Base-by-base conservation (phyloP, 2,113 vertebrate genomes). In the Morone chrysops region DNA sequence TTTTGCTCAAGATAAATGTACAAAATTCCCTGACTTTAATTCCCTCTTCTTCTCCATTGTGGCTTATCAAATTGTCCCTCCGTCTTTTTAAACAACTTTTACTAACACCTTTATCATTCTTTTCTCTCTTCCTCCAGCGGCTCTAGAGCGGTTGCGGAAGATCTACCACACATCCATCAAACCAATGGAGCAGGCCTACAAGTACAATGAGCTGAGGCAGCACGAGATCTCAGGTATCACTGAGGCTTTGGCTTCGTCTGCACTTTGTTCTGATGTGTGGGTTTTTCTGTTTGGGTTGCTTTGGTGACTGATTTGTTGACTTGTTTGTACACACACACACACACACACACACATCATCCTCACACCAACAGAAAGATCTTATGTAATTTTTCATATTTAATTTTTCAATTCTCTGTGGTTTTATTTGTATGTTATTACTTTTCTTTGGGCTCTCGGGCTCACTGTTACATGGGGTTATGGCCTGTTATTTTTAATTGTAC, bases 121-220 rank as follows among this genome's bases (percentile, higher is more conserved):
- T 50, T 76, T 18, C 31, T 43, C 6, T 81, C 43, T 59, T 22
- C 43, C 57, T 84, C 7, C 89, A 98, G 98, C 84, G 82, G 96
- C 96, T 22, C 75, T 99, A 41, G 96, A 99, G 94, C 94, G 94
- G 80, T 95, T 99, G 81, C 95, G 97, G 67, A 98, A 97, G 93
- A 98, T 99, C 91, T 99, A 99, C 91, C 97, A 99, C 82, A 90
- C 96, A 0, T 96, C 98, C 91, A 99, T 99, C 95, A 98, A 96
- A 91, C 98, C 98, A 40, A 94, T 99, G 96, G 98, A 99, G 79
- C 97, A 98, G 92, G 97, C 97, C 73, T 99, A 98, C 94, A 99
- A 96, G 91, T 99, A 99, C 96, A 99, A 98, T 0, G 98, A 99
- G 90, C 96, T 99, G 87, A 96, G 98, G 86, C 98, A 99, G 91